Percentiles rank a stretch among this genome's conserved stretches.
Evolutionary conservation across 2,888 invertebrate species (phyloP).

Genomic region (Agrotis exclamationis): DNA sequence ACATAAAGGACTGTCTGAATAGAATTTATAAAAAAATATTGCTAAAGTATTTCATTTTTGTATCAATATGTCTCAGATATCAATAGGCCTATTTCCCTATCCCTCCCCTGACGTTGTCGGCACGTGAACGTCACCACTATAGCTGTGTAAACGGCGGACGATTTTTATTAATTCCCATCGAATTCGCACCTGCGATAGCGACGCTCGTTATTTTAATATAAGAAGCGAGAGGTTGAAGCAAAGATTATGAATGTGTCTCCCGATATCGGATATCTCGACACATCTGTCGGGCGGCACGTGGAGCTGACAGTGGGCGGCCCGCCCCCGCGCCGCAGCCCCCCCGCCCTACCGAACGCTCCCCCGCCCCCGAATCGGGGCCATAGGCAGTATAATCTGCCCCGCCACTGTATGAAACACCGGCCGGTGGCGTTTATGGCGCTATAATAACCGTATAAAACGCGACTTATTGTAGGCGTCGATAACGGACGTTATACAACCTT

Average conservation of each 20-base stretch:
- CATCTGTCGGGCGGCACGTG: constrained; percentile 89
- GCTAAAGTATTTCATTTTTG: constrained; percentile 28
- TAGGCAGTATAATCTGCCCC: constrained; percentile 89
- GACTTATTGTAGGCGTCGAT: constrained; percentile 91
- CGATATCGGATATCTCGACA: constrained; percentile 90
- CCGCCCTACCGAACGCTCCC: constrained; percentile 56
- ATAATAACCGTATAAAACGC: constrained; percentile 91
- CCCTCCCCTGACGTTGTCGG: constrained; percentile 29
- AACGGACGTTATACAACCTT: constrained; percentile 87
- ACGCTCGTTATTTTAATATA: constrained; percentile 87
- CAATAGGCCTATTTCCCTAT: constrained; percentile 54
- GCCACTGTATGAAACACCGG: constrained; percentile 90
- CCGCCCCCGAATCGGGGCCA: constrained; percentile 78
- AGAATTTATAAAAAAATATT: constrained; percentile 25
- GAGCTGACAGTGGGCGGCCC: constrained; percentile 85
- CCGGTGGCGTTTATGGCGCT: constrained; percentile 91
- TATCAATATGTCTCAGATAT: constrained; percentile 46
- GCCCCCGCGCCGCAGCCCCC: constrained; percentile 62
- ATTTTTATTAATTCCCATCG: constrained; percentile 81
- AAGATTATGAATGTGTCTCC: constrained; percentile 91
- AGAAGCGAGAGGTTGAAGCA: constrained; percentile 85
- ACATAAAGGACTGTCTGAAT: constrained; percentile 20
- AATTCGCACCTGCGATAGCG: constrained; percentile 83
- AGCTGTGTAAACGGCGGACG: constrained; percentile 69
- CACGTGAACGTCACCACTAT: constrained; percentile 42